Evolutionary conservation across 1,140 invertebrate species (phyloP), one percentile per base, ranked within the genome.

Genomic region (Trinorchestia longiramus): DNA sequence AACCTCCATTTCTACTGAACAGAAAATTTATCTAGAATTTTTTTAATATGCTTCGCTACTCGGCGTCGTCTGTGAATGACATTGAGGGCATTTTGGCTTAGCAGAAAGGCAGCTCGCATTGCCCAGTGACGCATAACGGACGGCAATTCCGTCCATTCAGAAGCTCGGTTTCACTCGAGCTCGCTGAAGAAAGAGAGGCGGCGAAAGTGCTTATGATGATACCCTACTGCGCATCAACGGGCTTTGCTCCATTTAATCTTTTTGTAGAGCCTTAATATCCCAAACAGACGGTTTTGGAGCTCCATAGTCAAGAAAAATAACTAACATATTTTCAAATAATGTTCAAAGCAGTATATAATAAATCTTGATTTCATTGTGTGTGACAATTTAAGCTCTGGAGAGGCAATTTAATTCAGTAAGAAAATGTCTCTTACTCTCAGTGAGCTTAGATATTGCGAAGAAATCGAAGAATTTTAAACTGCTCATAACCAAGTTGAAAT

Each of bases 221-320:
- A 36, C 15, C 62, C 62, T 77, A 3, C 15, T 77, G 62, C 62
- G 62, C 62, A 3, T 36, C 62, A 77, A 77, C 62, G 62, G 62
- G 11, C 62, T 77, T 77, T 90, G 88, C 88, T 90, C 88, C 88
- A 90, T 90, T 90, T 90, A 41, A 41, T 43, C 88, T 90, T 90
- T 90, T 90, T 90, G 88, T 43, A 41, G 88, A 4, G 88, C 88
- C 88, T 42, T 11, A 90, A 90, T 90, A 4, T 90, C 41, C n/a
- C 88, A 90, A 90, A 42, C 3, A 90, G 43, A 90, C 23, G 28
- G 41, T 41, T 11, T 90, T 90, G 3, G 88, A 90, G 88, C 43
- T 41, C 41, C 88, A 42, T 15, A 42, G 3, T 77, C 15, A 77
- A 77, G 62, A 77, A 77, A 19, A 77, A 19, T 23, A 77, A 23